These are phyloP conservation scores for Enhydra lutris DNA, from an alignment of 2,113 vertebrate genomes.

Conservation along the genomic window DNA sequence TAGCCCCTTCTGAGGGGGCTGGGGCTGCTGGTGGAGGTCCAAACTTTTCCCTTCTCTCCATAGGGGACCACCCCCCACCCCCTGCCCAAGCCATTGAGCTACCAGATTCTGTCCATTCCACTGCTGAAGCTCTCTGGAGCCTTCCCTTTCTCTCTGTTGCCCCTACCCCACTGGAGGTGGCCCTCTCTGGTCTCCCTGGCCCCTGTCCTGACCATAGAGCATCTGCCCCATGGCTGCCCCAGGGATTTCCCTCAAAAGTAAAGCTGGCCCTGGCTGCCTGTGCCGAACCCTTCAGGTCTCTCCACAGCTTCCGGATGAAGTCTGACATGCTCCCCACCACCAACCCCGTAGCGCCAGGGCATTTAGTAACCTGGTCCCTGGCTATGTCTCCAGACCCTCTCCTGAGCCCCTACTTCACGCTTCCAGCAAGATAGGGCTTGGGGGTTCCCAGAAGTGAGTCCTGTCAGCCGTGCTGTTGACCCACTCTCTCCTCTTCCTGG, in stretches of 20 bases:
- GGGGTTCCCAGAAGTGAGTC: background rate
- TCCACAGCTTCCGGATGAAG: background rate
- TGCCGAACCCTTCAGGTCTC: background rate
- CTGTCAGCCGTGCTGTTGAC: background rate
- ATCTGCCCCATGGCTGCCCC: background rate
- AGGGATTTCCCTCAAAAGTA: fast-evolving
- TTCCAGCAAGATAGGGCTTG: background rate
- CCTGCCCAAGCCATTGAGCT: too few relatives aligned
- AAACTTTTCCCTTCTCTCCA: background rate
- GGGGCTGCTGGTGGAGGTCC: background rate
- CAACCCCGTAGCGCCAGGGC: background rate
- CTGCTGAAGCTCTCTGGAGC: background rate
- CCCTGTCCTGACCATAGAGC: background rate
- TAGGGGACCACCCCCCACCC: fast-evolving
- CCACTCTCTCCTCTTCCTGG: background rate
- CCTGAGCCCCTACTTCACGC: background rate
- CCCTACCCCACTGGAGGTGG: too few relatives aligned
- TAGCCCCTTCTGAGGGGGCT: too few relatives aligned
- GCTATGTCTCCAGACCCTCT: background rate
- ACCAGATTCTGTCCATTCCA: background rate
- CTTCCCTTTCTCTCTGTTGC: background rate
- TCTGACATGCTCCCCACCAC: background rate
- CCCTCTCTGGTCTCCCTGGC: background rate
- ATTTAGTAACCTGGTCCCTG: background rate
- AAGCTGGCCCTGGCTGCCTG: background rate